Percentiles rank a stretch among this genome's conserved stretches.
Evolutionary conservation across 1,140 invertebrate species (phyloP).

Genomic region (Thaumetopoea pityocampa): DNA sequence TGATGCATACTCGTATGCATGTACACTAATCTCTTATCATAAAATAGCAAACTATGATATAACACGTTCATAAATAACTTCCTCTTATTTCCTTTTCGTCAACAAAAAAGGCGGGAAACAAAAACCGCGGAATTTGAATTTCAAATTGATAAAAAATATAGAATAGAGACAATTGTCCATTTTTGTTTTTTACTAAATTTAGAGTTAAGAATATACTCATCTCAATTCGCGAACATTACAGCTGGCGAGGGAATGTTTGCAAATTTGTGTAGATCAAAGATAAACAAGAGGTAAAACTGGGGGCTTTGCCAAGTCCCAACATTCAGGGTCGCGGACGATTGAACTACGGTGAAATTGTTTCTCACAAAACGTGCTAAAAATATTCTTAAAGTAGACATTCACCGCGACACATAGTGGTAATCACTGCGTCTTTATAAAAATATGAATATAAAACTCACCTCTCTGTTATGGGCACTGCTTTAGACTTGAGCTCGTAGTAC

Average conservation of each 20-base stretch:
- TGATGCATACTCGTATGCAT: conserved; percentile 14
- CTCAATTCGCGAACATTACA: conserved; percentile 9
- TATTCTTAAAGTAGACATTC: conserved; percentile 44
- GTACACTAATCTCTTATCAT: conserved; percentile 5
- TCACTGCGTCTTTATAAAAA: conserved; percentile 17
- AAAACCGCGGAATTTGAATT: too few relatives aligned
- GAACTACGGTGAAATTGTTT: conserved; percentile 63
- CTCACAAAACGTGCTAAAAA: conserved; percentile 64
- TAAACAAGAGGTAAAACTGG: conserved; percentile 53
- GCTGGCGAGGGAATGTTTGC: conserved; percentile 24
- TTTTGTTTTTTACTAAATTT: too few relatives aligned
- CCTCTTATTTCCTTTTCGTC: too few relatives aligned
- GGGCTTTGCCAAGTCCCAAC: conserved; percentile 60
- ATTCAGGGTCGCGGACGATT: conserved; percentile 58
- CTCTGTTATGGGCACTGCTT: conserved; percentile 79
- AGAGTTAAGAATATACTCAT: conserved; percentile 3
- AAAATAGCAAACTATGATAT: background rate
- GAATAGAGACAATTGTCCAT: conserved; percentile 2
- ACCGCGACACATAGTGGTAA: conserved; percentile 23
- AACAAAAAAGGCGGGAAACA: background rate
- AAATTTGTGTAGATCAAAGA: conserved; percentile 29
- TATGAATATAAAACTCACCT: conserved; percentile 72
- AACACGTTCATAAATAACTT: background rate
- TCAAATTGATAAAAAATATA: background rate
- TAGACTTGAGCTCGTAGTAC: conserved; percentile 82